Evolutionary conservation across 2,888 invertebrate genomes (phyloP).

Genomic region (Nebria brevicollis): DNA sequence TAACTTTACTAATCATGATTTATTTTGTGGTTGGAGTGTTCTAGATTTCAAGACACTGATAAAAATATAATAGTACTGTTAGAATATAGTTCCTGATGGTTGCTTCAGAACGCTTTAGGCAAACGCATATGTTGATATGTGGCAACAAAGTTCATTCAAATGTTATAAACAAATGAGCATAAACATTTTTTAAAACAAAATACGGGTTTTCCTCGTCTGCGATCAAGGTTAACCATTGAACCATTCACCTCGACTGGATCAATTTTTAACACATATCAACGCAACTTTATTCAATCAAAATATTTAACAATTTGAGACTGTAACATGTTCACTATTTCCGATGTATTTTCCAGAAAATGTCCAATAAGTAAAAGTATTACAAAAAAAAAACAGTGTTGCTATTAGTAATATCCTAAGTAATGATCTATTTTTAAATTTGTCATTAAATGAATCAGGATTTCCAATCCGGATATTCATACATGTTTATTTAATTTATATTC

Average conservation of each 20-base stretch:
- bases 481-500: neutral
- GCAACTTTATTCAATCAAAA: neutral
- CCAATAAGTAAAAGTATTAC: neutral
- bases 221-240: conserved; percentile 1
- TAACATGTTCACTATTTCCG: neutral
- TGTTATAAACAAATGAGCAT: neutral
- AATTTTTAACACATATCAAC: neutral
- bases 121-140: neutral
- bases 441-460: neutral
- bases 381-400: neutral
- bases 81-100: no score
- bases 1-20: no score
- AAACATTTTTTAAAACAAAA: neutral
- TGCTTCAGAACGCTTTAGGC: no score
- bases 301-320: neutral
- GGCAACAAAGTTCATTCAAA: neutral
- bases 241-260: neutral
- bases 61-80: no score
- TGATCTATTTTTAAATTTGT: neutral
- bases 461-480: neutral
- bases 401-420: neutral
- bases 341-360: neutral
- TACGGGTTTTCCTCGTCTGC: neutral
- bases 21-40: no score
- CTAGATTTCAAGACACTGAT: no score